A percentile compares a stretch with the other conserved stretches of the same genome.
phyloP scores from a whole-genome alignment of 2,797 vertebrate genomes.

The Notoglanidium macrostoma region DNA sequence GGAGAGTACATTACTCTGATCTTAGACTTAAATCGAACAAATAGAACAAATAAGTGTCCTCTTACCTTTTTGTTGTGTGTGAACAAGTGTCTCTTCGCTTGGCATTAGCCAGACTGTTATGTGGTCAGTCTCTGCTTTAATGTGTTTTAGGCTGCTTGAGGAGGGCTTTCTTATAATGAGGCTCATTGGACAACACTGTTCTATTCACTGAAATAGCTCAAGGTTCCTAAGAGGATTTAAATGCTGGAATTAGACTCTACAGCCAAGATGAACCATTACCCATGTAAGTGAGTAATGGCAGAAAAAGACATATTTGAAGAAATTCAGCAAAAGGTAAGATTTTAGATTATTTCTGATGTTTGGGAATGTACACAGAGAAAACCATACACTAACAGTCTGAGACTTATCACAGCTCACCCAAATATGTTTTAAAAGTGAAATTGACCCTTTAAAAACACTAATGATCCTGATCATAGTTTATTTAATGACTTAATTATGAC shows the following conservation, averaged over 20 bases:
- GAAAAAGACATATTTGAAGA: background rate
- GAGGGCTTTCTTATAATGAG: conserved; percentile 77
- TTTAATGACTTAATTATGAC: background rate
- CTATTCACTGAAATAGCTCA: conserved; percentile 87
- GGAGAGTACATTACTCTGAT: background rate
- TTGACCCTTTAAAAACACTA: background rate
- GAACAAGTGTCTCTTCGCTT: background rate
- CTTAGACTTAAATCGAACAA: too few species aligned
- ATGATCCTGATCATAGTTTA: background rate
- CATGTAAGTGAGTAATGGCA: conserved; percentile 1
- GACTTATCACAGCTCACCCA: background rate
- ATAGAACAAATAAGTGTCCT: background rate
- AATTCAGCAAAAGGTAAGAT: background rate
- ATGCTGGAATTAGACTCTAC: conserved; percentile 82
- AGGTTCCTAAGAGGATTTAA: conserved; percentile 91
- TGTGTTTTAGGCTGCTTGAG: conserved; percentile 66
- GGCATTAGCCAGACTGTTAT: conserved; percentile 10
- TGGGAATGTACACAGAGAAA: background rate
- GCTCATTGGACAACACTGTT: conserved; percentile 69
- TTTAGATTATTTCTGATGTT: conserved; percentile 2
- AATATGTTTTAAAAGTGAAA: background rate
- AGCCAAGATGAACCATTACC: conserved; percentile 66
- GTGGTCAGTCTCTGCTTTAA: conserved; percentile 37
- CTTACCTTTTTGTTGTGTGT: conserved; percentile 36
- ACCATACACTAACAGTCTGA: background rate